Evolutionary conservation across 2,113 vertebrate genomes (phyloP).

Genomic region (Erythrocebus patas): DNA sequence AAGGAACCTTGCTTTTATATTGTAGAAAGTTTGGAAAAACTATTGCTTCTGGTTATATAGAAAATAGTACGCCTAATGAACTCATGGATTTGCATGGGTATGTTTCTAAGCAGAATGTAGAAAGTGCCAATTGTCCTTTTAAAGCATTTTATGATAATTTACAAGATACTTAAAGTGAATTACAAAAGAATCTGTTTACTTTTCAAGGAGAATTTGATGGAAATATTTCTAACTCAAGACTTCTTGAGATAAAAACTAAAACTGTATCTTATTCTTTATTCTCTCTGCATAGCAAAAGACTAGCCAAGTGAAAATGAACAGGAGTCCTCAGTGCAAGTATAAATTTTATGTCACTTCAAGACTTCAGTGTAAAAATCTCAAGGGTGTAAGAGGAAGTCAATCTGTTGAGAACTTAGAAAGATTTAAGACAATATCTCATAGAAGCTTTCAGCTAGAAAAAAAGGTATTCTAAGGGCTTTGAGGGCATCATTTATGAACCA

Average conservation of each 20-base stretch:
- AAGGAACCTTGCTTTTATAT: neutral
- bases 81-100: neutral
- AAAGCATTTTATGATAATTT: neutral
- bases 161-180: neutral
- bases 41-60: neutral
- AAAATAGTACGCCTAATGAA: neutral
- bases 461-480: neutral
- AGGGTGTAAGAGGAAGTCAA: neutral
- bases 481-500: neutral
- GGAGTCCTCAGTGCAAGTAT: neutral
- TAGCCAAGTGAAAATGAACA: neutral
- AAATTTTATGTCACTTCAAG: neutral
- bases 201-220: neutral
- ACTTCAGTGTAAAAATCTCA: neutral
- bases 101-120: neutral
- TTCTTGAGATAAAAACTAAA: neutral
- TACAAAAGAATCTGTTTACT: neutral
- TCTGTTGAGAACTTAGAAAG: neutral
- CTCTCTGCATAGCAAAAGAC: neutral
- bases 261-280: neutral
- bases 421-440: neutral
- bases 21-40: neutral
- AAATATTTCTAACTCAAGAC: neutral
- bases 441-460: neutral
- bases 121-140: neutral